Evolutionary conservation across 2,888 invertebrate genomes (phyloP).

Genomic region (Leptopterna dolabrata): DNA sequence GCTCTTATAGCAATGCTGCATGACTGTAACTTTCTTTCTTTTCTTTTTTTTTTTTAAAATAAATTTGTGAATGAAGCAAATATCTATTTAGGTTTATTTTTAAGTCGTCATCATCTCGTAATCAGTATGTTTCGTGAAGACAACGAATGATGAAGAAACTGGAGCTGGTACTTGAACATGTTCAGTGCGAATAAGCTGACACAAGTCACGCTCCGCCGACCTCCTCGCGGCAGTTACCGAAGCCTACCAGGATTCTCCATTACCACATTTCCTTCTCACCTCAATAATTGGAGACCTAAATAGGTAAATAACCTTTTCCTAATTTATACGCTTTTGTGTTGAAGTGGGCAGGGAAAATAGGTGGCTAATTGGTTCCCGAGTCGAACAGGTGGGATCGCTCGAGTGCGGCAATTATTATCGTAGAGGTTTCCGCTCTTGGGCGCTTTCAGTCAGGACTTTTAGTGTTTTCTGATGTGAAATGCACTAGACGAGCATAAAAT

Average conservation of each 20-base stretch:
- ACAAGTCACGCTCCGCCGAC: not conserved
- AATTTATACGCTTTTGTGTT: constrained; percentile 3
- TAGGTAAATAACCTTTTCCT: not conserved
- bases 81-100: too few species aligned
- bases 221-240: not conserved
- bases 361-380: not conserved
- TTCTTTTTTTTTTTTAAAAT: too few species aligned
- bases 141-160: too few species aligned
- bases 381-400: not conserved
- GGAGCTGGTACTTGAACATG: too few species aligned
- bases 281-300: constrained; percentile 6
- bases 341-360: not conserved
- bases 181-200: not conserved
- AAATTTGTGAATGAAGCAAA: too few species aligned
- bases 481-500: too few species aligned
- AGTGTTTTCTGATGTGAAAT: too few species aligned
- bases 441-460: too few species aligned
- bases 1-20: too few species aligned
- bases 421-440: not conserved
- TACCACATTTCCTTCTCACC: constrained; percentile 6
- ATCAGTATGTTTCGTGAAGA: too few species aligned
- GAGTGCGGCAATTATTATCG: not conserved
- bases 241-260: not conserved
- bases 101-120: too few species aligned
- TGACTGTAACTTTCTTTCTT: too few species aligned